phyloP scores from a whole-genome alignment of 2,113 vertebrate genomes.

The Furnarius figulus region DNA sequence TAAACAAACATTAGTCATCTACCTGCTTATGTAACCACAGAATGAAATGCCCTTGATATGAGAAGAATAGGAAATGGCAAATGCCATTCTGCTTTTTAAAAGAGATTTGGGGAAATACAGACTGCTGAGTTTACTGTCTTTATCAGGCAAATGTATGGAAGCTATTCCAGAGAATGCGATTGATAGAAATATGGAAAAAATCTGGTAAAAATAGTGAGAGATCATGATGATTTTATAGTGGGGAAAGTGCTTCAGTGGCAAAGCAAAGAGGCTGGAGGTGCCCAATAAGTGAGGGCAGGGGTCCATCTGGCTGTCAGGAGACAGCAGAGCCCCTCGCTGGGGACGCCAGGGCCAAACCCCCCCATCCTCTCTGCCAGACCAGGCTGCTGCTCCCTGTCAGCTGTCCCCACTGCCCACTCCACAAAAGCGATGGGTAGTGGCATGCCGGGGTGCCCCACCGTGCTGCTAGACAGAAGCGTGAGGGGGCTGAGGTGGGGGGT shows the following conservation, averaged over 20 bases:
- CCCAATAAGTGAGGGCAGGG: background rate
- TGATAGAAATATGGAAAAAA: background rate
- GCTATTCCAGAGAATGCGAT: background rate
- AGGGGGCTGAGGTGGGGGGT: background rate
- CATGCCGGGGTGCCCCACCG: background rate
- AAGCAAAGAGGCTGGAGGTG: background rate
- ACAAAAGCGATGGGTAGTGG: rapidly evolving
- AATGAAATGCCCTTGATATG: background rate
- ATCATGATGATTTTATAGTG: background rate
- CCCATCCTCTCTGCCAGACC: background rate
- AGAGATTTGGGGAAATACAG: background rate
- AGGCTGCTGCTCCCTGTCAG: background rate
- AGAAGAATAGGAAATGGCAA: background rate
- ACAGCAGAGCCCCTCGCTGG: background rate
- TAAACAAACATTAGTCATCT: conserved; percentile 15
- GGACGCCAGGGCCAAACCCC: background rate
- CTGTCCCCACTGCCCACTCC: background rate
- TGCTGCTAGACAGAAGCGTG: background rate
- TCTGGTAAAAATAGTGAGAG: background rate
- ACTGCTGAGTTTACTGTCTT: background rate
- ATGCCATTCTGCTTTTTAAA: background rate
- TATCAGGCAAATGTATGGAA: background rate
- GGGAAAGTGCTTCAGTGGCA: background rate
- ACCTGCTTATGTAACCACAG: background rate
- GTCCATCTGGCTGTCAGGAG: background rate